Conservation (phyloP, 2,113 vertebrate genomes). For the Raja brachyura region DNA sequence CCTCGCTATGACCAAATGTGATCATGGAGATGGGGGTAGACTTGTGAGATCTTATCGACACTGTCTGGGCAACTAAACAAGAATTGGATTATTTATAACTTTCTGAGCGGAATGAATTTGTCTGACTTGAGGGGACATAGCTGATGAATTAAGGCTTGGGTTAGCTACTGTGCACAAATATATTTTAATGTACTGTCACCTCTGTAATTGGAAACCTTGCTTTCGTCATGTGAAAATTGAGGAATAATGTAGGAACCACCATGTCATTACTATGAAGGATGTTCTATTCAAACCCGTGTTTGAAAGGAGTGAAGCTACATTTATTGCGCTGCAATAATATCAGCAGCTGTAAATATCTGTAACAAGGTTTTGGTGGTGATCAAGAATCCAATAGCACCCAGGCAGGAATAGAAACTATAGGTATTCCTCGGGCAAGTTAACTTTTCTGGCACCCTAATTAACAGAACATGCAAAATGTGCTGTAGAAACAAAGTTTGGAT, state of each 20-base stretch:
- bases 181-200: not conserved
- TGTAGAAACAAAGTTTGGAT: not conserved
- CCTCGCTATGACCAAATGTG: not conserved
- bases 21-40: not conserved
- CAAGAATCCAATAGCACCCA: not conserved
- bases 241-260: not conserved
- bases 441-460: not conserved
- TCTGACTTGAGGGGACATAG: not conserved
- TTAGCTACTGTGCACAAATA: not conserved
- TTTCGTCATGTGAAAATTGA: slow-evolving; percentile 10
- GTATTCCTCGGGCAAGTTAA: not conserved
- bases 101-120: not conserved
- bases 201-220: slow-evolving; percentile 19
- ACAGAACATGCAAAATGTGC: not conserved
- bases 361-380: not conserved
- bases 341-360: not conserved
- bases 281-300: not conserved
- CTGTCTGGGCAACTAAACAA: not conserved
- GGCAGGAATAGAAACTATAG: not conserved
- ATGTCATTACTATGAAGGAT: not conserved
- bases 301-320: not conserved
- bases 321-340: not conserved
- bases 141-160: not conserved
- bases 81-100: slow-evolving; percentile 10
- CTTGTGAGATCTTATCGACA: not conserved